Evolutionary conservation across 2,113 vertebrate genomes (phyloP).

Genomic region (Trinectes maculatus): DNA sequence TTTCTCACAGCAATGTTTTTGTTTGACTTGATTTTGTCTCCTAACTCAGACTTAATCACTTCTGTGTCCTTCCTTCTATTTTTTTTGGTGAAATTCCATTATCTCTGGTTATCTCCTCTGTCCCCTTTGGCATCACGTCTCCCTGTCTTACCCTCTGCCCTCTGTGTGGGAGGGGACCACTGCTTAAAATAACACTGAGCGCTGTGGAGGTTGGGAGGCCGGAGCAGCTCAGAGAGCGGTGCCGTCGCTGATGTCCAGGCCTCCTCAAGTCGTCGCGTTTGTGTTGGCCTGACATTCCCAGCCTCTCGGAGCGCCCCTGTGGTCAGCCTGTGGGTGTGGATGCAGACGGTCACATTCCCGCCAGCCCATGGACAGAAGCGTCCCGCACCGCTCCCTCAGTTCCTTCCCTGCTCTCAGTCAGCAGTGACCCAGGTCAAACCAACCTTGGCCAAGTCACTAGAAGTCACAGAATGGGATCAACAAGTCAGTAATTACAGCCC

Average conservation of each 20-base stretch:
- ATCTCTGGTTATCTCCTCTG: slow-evolving; percentile 6
- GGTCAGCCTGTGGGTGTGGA: slow-evolving; percentile 79
- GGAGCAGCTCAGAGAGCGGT: slow-evolving; percentile 55
- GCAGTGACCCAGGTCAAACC: slow-evolving; percentile 26
- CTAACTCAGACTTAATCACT: not conserved
- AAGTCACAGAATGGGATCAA: slow-evolving; percentile 39
- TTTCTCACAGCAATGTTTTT: slow-evolving; percentile 2
- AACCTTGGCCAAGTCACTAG: not conserved
- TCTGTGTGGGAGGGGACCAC: slow-evolving; percentile 60
- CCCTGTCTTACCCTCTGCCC: slow-evolving; percentile 37
- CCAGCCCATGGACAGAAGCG: slow-evolving; percentile 61
- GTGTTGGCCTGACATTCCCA: slow-evolving; percentile 76
- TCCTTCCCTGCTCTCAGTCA: slow-evolving; percentile 32
- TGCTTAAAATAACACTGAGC: slow-evolving; percentile 68
- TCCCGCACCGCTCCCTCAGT: slow-evolving; percentile 43
- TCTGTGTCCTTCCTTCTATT: not conserved
- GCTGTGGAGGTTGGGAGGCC: slow-evolving; percentile 64
- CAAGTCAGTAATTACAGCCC: slow-evolving; percentile 28
- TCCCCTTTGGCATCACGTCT: slow-evolving; percentile 24
- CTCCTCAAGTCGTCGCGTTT: slow-evolving; percentile 74
- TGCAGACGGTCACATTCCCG: slow-evolving; percentile 74
- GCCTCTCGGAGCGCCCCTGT: slow-evolving; percentile 73
- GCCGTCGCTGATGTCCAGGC: slow-evolving; percentile 68
- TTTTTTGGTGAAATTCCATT: not conserved
- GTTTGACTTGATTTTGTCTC: slow-evolving; percentile 1